These are phyloP conservation scores for Cinclus cinclus DNA, from an alignment of 2,113 vertebrate genomes.

Conservation along the genomic window DNA sequence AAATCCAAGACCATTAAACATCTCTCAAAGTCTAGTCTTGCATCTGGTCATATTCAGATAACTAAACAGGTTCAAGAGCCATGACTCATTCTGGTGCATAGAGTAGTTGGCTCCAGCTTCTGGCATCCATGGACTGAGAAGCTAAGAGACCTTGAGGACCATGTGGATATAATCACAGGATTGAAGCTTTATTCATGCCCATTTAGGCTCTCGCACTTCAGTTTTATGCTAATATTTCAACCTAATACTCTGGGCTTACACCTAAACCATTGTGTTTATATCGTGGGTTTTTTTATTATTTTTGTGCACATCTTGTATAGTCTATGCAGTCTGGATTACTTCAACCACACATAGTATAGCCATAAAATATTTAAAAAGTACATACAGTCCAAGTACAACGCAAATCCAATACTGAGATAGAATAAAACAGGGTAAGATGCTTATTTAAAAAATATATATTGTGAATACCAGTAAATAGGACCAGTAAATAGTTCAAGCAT, in stretches of 20 bases:
- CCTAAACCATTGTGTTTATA: neutral
- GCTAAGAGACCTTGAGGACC: neutral
- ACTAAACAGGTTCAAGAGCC: neutral
- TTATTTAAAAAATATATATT: neutral
- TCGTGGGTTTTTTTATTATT: neutral
- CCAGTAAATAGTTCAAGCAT: rapidly evolving
- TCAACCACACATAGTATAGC: neutral
- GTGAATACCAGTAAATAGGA: neutral
- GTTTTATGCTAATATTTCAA: neutral
- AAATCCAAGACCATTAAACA: neutral
- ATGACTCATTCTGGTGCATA: neutral
- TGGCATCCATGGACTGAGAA: neutral
- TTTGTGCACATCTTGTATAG: neutral
- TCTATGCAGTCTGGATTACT: neutral
- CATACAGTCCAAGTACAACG: neutral
- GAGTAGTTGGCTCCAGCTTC: neutral
- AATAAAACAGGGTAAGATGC: neutral
- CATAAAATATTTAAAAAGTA: neutral
- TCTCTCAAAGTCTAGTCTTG: neutral
- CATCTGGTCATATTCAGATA: neutral
- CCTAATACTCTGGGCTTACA: neutral
- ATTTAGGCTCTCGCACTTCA: neutral
- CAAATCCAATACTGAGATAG: neutral
- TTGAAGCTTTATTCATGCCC: neutral
- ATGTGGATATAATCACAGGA: neutral